These are phyloP conservation scores for Sebastes cheni DNA, from an alignment of 2,797 vertebrate genomes.

Conservation along the genomic window DNA sequence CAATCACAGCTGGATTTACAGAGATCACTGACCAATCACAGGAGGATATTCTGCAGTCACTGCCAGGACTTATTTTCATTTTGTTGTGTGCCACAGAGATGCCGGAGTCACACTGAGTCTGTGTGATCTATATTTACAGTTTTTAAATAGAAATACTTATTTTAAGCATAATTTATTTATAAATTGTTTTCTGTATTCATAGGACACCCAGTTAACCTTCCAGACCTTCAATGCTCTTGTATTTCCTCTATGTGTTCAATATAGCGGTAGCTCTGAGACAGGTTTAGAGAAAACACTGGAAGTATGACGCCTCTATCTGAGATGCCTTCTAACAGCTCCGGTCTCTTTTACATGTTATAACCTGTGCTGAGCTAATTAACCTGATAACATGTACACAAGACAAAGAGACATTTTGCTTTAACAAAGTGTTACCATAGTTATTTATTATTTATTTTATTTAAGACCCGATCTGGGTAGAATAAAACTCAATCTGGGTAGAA, in stretches of 20 bases:
- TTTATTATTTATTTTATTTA: background rate
- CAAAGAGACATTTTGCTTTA: background rate
- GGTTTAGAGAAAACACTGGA: background rate
- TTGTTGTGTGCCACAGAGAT: background rate
- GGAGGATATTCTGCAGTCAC: conserved; percentile 13
- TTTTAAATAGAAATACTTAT: background rate
- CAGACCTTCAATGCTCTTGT: conserved; percentile 18
- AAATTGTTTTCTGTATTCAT: background rate
- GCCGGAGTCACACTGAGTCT: background rate
- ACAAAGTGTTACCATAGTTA: background rate
- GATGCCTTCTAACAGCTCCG: background rate
- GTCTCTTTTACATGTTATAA: background rate
- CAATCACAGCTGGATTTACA: conserved; percentile 51
- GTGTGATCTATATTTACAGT: conserved; percentile 3
- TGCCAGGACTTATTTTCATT: conserved; percentile 1
- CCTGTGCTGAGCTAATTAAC: background rate
- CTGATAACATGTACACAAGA: background rate
- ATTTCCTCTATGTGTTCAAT: background rate
- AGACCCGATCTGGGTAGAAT: no score
- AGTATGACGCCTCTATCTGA: background rate
- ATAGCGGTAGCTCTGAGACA: background rate
- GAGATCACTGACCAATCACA: conserved; percentile 36
- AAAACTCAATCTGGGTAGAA: no score
- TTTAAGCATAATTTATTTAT: conserved; percentile 4
- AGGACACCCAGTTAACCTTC: conserved; percentile 13